These are phyloP conservation scores for Chunga burmeisteri DNA, from an alignment of 2,113 vertebrate species.

Conservation along the genomic window DNA sequence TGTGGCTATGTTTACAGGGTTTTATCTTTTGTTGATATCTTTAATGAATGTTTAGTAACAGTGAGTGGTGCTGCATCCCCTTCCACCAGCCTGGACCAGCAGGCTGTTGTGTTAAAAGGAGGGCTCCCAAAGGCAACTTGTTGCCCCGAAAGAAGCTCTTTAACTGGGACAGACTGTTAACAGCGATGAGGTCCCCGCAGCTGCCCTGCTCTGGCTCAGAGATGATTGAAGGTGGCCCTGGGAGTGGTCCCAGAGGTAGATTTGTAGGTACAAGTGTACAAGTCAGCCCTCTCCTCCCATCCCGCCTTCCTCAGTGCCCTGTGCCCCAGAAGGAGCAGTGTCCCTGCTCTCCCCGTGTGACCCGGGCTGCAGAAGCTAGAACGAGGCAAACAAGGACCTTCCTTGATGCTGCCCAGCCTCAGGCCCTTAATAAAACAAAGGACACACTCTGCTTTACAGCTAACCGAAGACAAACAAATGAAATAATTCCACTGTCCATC, in stretches of 20 bases:
- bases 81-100: neutral
- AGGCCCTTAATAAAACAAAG: neutral
- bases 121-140: neutral
- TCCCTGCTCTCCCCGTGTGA: neutral
- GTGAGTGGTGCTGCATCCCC: neutral
- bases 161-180: neutral
- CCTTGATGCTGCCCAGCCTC: neutral
- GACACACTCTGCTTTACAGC: neutral
- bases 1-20: neutral
- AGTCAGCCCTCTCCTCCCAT: neutral
- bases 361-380: neutral
- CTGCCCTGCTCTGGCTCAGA: neutral
- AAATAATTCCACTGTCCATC: neutral
- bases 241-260: neutral
- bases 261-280: neutral
- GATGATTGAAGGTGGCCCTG: neutral
- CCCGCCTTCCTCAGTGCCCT: neutral
- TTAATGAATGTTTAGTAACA: neutral
- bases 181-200: neutral
- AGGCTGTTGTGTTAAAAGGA: neutral
- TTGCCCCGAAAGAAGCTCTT: neutral
- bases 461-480: neutral
- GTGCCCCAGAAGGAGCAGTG: neutral
- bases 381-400: neutral
- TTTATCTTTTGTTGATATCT: neutral